Percentiles rank a stretch among this genome's conserved stretches.
phyloP scores from a whole-genome alignment of 2,113 vertebrate species.

The Lates calcarifer region DNA sequence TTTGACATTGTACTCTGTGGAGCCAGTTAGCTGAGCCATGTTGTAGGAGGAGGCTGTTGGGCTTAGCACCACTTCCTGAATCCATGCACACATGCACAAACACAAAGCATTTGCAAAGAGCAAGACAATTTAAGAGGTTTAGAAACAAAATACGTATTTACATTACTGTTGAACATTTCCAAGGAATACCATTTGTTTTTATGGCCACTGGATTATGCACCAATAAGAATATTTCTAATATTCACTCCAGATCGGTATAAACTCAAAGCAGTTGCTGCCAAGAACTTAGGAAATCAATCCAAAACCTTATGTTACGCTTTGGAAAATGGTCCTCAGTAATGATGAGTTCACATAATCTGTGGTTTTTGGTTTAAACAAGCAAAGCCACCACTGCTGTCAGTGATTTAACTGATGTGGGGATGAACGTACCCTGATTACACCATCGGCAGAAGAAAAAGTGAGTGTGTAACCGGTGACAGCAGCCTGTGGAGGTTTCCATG shows the following conservation, averaged over 20 bases:
- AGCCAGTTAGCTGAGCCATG: constrained; percentile 87
- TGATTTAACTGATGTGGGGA: not conserved
- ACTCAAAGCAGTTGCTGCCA: no score
- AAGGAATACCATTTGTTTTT: no score
- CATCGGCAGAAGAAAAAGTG: constrained; percentile 88
- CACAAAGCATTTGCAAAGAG: not conserved
- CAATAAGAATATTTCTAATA: no score
- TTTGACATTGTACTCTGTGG: constrained; percentile 87
- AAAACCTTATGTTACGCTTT: no score
- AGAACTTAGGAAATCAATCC: no score
- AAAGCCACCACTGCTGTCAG: not conserved
- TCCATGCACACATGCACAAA: constrained; percentile 38
- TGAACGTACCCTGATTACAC: constrained; percentile 86
- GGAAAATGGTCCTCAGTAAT: no score
- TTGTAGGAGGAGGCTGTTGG: constrained; percentile 89
- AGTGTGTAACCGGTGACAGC: constrained; percentile 89
- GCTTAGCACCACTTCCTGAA: constrained; percentile 89
- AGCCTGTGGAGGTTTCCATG: constrained; percentile 89
- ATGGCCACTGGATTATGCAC: no score
- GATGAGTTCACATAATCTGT: not conserved
- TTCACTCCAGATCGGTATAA: no score
- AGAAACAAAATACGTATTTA: not conserved
- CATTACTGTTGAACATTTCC: not conserved
- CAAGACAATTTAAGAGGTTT: not conserved
- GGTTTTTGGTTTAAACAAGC: not conserved